Base-by-base conservation (phyloP, 2,888 invertebrate species). In the Apoda limacodes region DNA sequence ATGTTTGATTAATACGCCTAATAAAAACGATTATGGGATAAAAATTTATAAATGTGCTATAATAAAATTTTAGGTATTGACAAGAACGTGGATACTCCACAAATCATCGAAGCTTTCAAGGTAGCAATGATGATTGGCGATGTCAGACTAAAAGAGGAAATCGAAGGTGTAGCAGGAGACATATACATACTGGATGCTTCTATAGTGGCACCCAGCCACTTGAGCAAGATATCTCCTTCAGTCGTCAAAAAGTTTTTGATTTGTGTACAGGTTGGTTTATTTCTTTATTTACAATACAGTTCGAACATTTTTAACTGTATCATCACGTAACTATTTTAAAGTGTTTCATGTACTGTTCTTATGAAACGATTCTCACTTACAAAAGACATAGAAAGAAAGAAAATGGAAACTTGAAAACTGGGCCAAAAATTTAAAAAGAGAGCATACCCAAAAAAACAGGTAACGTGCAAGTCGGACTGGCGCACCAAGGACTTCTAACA, bases 121-220 rank as follows among this genome's bases (percentile, higher is more conserved):
- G 57, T 91, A 2, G 86, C 88, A 1, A 67, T 93, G 38, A 93
- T 93, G 93, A 85, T 93, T 25, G 93, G 93, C 2, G 93, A 93
- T 55, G 74, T 93, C 5, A 85, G 93, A 25, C 66, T 93, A 25
- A 84, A 83, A 34, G 92, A 92, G 42, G 91, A 91, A 53, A 67
- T 82, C 21, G 85, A 86, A n/a, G 92, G 93, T 4, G 91, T 93
- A 0, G 90, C 88, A 1, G 93, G 93, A 0, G 93, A 93, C 52
- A 85, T 93, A 3, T 92, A 89, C 55, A 82, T 93, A 29, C 61
- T 93, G 23, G 92, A 93, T 43, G 92, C 92, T 2, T 81, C 85
- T 9, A 85, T 89, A 7, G 88, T 90, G 1, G 85, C 87, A 0
- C 85, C 92, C 0, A 76, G 85, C 3, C 91, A 93, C 52, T 86